Evolutionary conservation across 2,113 vertebrate species (phyloP).

Genomic region (Felis catus): DNA sequence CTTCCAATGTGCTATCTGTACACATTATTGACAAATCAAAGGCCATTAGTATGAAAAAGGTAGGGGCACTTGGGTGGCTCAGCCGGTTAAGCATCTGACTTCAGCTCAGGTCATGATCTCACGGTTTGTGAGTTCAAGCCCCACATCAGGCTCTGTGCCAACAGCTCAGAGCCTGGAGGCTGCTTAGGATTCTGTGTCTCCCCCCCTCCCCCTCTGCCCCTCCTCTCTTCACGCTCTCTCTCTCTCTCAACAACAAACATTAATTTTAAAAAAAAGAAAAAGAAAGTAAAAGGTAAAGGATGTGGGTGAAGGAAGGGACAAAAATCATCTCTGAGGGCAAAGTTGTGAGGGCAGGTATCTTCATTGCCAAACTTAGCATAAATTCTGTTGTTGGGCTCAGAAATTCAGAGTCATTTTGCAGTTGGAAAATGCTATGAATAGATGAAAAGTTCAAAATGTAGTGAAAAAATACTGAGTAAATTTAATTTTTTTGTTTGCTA

Average conservation of each 20-base stretch:
- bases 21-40: not conserved
- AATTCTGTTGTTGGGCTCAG: not conserved
- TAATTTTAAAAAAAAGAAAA: no score
- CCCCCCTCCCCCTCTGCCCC: no score
- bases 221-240: no score
- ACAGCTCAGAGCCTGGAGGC: no score
- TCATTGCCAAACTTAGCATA: not conserved
- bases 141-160: no score
- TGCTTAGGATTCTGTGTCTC: no score
- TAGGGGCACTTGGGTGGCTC: no score
- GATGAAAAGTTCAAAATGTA: slow-evolving; percentile 34
- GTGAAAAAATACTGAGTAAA: not conserved
- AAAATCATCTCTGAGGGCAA: not conserved
- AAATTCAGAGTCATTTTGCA: not conserved
- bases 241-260: no score
- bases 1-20: not conserved
- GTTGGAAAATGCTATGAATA: not conserved
- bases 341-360: not conserved
- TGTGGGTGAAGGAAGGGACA: not conserved
- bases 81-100: no score
- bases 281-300: not conserved
- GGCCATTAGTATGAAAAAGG: not conserved
- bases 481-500: not conserved
- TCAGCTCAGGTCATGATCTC: no score
- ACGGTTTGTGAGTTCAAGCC: no score